Percentiles rank a stretch among this genome's conserved stretches.
phyloP scores from a whole-genome alignment of 2,113 vertebrate genomes.

The Falcunculus frontatus region DNA sequence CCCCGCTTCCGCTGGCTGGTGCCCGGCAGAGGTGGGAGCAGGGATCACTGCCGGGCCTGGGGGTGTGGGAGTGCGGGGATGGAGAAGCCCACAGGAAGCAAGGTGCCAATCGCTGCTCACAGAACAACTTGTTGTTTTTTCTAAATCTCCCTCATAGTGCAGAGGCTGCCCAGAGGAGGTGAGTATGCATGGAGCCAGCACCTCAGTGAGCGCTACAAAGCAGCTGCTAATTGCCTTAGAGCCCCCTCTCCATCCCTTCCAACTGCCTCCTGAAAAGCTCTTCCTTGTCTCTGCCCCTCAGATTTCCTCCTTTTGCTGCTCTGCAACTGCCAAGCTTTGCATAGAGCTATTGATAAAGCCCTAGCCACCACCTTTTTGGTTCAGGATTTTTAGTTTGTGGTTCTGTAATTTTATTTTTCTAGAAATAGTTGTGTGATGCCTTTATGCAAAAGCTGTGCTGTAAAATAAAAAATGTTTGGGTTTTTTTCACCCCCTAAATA shows the following conservation, averaged over 20 bases:
- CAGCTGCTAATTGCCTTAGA: slow-evolving; percentile 15
- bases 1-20: fast-evolving
- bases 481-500: neutral
- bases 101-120: neutral
- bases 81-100: neutral
- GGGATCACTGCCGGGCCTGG: neutral
- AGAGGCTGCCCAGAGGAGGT: slow-evolving; percentile 9
- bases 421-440: neutral
- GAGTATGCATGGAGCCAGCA: slow-evolving; percentile 29
- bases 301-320: neutral
- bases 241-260: neutral
- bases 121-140: slow-evolving; percentile 30
- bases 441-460: slow-evolving; percentile 18
- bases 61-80: fast-evolving
- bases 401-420: neutral
- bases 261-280: neutral
- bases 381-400: neutral
- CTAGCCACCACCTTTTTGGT: neutral
- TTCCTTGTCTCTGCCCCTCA: neutral
- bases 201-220: neutral
- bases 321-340: slow-evolving; percentile 51
- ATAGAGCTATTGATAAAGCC: neutral
- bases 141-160: neutral
- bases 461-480: neutral
- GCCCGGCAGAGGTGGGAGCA: neutral